These are phyloP conservation scores for Lasioglossum morio DNA, from an alignment of 2,888 invertebrate species.

Conservation along the genomic window DNA sequence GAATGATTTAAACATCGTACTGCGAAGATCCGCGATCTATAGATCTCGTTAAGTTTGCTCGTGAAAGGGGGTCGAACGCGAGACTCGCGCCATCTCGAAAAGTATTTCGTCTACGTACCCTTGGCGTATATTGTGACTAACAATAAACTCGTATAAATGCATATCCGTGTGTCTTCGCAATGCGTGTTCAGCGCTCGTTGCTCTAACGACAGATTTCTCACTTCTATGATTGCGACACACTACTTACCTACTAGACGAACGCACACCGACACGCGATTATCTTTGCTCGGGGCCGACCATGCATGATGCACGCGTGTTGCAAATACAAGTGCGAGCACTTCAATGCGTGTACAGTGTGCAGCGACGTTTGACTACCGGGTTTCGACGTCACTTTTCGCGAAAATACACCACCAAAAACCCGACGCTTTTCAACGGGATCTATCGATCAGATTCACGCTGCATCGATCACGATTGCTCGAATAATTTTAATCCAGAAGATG, in stretches of 20 bases:
- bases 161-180: conserved; percentile 50
- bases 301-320: conserved; percentile 33
- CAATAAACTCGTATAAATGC: conserved; percentile 46
- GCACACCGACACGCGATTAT: conserved; percentile 55
- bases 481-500: not conserved
- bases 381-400: conserved; percentile 41
- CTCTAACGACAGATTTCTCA: conserved; percentile 73
- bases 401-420: not conserved
- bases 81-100: not conserved
- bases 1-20: not conserved
- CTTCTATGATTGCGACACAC: conserved; percentile 73
- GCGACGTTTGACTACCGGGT: conserved; percentile 43
- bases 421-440: not conserved
- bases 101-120: conserved; percentile 26
- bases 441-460: not conserved
- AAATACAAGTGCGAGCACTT: conserved; percentile 53
- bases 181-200: conserved; percentile 55
- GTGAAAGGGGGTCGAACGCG: not conserved
- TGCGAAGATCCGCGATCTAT: not conserved
- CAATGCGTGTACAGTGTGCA: conserved; percentile 51
- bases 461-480: not conserved
- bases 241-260: conserved; percentile 71
- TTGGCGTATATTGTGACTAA: conserved; percentile 38
- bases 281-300: conserved; percentile 40
- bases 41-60: not conserved